Evolutionary conservation across 2,797 vertebrate genomes (phyloP).

Genomic region (Darevskia nairensis): DNA sequence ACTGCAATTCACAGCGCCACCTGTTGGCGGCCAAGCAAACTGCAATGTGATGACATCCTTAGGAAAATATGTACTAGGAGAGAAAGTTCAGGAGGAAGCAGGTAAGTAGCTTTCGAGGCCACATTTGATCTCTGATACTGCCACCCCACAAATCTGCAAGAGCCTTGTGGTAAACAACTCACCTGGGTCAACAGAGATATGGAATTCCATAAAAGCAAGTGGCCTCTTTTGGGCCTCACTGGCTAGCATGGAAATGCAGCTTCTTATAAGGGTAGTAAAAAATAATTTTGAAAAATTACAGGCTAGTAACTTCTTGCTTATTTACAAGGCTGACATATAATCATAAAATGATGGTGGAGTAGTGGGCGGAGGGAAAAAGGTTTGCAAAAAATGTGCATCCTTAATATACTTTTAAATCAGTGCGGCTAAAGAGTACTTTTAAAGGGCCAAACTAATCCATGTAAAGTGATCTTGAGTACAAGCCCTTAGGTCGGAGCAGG

Average conservation of each 20-base stretch:
- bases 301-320: neutral
- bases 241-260: neutral
- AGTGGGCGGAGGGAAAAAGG: neutral
- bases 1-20: too few species aligned
- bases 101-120: too few species aligned
- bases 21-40: too few species aligned
- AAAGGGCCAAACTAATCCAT: neutral
- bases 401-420: neutral
- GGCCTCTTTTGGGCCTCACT: neutral
- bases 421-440: neutral
- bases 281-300: neutral
- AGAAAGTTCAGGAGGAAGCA: too few species aligned
- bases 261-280: neutral
- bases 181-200: neutral
- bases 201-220: neutral
- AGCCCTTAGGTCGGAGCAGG: neutral
- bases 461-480: slow-evolving; percentile 13
- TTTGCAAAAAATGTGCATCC: neutral
- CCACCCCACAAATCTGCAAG: neutral
- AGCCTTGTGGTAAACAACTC: neutral
- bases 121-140: too few species aligned
- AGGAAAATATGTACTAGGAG: too few species aligned
- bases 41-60: too few species aligned
- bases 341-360: neutral
- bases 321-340: neutral